Evolutionary conservation across 2,113 vertebrate species (phyloP).

Genomic region (Serranochromis macrocephalus): DNA sequence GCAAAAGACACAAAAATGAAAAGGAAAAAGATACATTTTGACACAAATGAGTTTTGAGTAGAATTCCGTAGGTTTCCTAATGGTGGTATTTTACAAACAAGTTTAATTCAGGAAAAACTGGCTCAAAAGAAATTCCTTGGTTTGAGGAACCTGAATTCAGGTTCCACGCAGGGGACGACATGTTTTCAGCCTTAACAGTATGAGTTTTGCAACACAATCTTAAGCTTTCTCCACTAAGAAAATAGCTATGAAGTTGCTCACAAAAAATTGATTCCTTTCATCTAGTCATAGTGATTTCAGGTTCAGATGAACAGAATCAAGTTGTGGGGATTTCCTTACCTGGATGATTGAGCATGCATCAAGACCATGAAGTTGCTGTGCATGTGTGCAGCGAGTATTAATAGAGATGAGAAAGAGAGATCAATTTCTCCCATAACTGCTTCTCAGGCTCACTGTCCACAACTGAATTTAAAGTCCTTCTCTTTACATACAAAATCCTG

Average conservation of each 20-base stretch:
- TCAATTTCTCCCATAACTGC: neutral
- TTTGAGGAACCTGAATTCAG: neutral
- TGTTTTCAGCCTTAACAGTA: neutral
- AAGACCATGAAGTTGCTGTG: neutral
- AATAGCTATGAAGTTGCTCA: neutral
- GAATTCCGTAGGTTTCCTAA: neutral
- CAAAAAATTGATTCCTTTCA: neutral
- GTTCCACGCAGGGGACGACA: neutral
- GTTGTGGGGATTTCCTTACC: neutral
- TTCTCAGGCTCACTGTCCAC: neutral
- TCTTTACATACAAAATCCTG: neutral
- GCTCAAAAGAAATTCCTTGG: neutral
- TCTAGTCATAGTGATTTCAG: neutral
- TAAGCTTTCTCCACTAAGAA: neutral
- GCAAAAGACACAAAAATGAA: neutral
- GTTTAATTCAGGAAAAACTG: neutral
- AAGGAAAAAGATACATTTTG: neutral
- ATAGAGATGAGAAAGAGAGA: neutral
- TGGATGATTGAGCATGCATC: neutral
- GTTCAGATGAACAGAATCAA: neutral
- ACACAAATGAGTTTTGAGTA: neutral
- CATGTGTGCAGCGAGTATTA: neutral
- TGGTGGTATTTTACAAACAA: neutral
- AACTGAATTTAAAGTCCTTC: neutral
- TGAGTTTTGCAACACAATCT: neutral